A percentile compares a stretch with the other conserved stretches of the same genome.
phyloP scores from a whole-genome alignment of 2,113 vertebrate species.

The Naja naja region DNA sequence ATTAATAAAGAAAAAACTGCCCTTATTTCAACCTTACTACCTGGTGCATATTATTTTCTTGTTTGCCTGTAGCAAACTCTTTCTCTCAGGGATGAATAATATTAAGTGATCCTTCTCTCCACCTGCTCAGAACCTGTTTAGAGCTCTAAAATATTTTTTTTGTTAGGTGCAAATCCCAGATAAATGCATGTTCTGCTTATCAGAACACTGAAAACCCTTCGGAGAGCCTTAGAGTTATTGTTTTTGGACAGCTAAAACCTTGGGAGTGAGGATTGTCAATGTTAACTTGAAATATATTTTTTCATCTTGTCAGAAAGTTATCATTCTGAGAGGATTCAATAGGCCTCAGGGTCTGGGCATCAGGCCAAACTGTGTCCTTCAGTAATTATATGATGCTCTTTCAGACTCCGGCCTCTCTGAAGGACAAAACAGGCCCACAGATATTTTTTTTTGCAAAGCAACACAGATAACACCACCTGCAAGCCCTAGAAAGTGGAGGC shows the following conservation, averaged over 20 bases:
- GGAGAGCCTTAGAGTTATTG: constrained; percentile 12
- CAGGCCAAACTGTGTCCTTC: constrained; percentile 54
- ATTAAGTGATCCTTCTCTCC: not conserved
- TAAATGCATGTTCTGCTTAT: constrained; percentile 16
- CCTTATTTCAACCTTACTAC: not conserved
- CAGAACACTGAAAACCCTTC: constrained; percentile 14
- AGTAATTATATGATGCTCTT: constrained; percentile 42
- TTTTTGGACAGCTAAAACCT: constrained; percentile 38
- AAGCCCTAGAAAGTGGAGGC: constrained; percentile 34
- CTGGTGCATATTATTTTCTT: not conserved
- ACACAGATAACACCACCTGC: not conserved
- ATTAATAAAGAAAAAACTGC: not conserved
- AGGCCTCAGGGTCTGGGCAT: constrained; percentile 46
- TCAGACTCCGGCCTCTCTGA: constrained; percentile 51
- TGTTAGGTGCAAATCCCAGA: constrained; percentile 17
- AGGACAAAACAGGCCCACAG: constrained; percentile 25
- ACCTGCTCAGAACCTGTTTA: not conserved
- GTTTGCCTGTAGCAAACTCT: not conserved
- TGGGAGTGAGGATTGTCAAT: constrained; percentile 34
- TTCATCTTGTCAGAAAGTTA: constrained; percentile 38
- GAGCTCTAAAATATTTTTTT: not conserved
- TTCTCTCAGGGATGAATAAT: constrained; percentile 1
- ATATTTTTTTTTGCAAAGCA: constrained; percentile 11
- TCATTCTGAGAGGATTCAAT: constrained; percentile 51
- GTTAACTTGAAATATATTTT: constrained; percentile 48